Evolutionary conservation across 2,888 invertebrate species (phyloP).

Genomic region (Abscondita cerata): DNA sequence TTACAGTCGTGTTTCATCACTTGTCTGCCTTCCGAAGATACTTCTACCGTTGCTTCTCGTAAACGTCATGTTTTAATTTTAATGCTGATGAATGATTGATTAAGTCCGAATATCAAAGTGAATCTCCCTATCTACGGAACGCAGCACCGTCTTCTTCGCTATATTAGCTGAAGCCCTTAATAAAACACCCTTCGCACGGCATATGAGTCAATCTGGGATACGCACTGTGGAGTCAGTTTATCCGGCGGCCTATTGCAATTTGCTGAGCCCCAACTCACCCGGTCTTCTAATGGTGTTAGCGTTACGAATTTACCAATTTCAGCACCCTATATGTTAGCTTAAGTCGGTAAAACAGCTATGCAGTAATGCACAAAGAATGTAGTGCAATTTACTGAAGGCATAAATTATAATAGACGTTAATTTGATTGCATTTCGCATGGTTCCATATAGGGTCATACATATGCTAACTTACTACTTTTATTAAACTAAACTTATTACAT

Average conservation of each 20-base stretch:
- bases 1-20: conserved; percentile 56
- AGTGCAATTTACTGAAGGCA: conserved; percentile 39
- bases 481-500: conserved; percentile 3
- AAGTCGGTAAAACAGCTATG: conserved; percentile 48
- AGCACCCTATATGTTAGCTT: conserved; percentile 57
- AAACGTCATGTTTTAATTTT: conserved; percentile 48
- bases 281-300: conserved; percentile 58
- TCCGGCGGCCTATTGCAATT: conserved; percentile 58
- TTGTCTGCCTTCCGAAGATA: conserved; percentile 49
- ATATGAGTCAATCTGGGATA: conserved; percentile 60
- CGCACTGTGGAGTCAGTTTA: conserved; percentile 59
- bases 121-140: conserved; percentile 37
- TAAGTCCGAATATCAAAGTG: conserved; percentile 41
- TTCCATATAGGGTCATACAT: conserved; percentile 14
- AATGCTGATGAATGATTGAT: conserved; percentile 53
- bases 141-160: conserved; percentile 38
- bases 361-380: conserved; percentile 59
- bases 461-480: conserved; percentile 18
- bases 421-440: conserved; percentile 56
- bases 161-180: conserved; percentile 50
- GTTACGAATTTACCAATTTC: conserved; percentile 62
- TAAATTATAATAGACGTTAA: conserved; percentile 57
- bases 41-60: conserved; percentile 37
- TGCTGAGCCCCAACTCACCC: conserved; percentile 40
- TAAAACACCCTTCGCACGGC: conserved; percentile 46